Evolutionary conservation across 2,888 invertebrate species (phyloP), one percentile per base, ranked within the genome.

Genomic region (Leptopilina drosophilae): DNA sequence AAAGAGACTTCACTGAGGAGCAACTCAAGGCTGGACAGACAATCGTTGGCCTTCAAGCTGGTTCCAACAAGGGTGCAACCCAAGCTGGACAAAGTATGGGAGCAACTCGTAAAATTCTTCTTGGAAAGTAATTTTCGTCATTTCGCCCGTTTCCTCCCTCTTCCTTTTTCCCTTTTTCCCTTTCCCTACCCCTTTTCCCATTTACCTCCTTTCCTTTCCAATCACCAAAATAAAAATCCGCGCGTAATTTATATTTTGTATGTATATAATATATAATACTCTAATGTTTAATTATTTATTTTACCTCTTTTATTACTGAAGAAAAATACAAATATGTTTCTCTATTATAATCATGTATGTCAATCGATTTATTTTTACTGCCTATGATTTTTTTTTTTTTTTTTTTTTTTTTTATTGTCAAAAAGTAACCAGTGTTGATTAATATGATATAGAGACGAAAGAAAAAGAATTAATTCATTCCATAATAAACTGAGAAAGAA

Each of bases 61-160:
- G 99, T 81, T 96, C 95, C 92, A 99, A 99, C 95, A 98, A 98
- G 93, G 98, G 98, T 65, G 98, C 98, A 87, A 96, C 96, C 82
- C 98, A 98, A 93, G 95, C 97, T 46, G 98, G 98, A 46, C 95
- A 95, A 92, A 98, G 96, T 92, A 94, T 98, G 81, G 98, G 98
- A 83, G 97, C 97, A 85, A 95, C 96, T 87, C 96, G 97, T 91
- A 97, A 97, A 92, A 97, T 97, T 93, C 94, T 98, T 90, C 94
- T 97, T 91, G 97, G 97, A 94, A 97, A 98, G 95, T 97, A 95
- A 87, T 86, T 64, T 53, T n/a, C 33, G 20, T 33, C 8, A 20
- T 53, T 14, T 40, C 62, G 26, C 14, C 8, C 20, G 2, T 11
- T 9, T 62, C 49, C 49, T 9, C 4, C 49, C 12, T 12, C 3